Percentiles rank a stretch among this genome's conserved stretches.
phyloP scores from a whole-genome alignment of 1,140 invertebrate species.

The Zophobas morio region DNA sequence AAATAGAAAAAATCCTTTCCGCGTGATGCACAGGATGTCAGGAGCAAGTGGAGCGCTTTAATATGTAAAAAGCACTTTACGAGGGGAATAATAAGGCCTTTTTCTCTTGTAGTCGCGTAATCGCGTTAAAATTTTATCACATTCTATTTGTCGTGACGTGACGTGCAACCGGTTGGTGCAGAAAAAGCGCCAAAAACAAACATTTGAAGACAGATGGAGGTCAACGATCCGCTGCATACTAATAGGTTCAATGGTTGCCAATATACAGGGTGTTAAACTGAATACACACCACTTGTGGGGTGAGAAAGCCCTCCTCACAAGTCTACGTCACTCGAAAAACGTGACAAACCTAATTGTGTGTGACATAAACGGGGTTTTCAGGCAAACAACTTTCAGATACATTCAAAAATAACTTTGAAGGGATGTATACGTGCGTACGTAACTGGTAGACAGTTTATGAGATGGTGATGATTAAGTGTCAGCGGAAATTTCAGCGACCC shows the following conservation, averaged over 20 bases:
- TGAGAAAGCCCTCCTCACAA: background rate
- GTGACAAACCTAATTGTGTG: too few species aligned
- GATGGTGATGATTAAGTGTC: slow-evolving; percentile 12
- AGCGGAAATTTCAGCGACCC: slow-evolving; percentile 12
- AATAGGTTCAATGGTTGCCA: too few species aligned
- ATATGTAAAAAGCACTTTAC: slow-evolving; percentile 43
- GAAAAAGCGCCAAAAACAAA: slow-evolving; percentile 11
- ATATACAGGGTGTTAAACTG: too few species aligned
- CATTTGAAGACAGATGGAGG: slow-evolving; percentile 3
- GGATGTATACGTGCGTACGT: too few species aligned
- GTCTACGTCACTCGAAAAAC: background rate
- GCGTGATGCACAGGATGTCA: slow-evolving; percentile 5
- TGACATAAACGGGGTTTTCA: too few species aligned
- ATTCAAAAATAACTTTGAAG: too few species aligned
- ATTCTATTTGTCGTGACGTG: background rate
- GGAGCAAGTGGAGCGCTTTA: slow-evolving; percentile 33
- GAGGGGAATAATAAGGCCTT: slow-evolving; percentile 34
- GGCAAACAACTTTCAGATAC: too few species aligned
- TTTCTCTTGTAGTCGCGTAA: slow-evolving; percentile 20
- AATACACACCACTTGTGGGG: too few species aligned
- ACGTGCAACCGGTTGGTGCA: background rate
- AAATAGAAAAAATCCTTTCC: slow-evolving; percentile 16
- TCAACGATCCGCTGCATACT: background rate
- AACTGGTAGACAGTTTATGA: background rate
- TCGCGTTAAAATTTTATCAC: slow-evolving; percentile 32